Base-by-base conservation (phyloP, 35 echinoderm and acorn worm species). In the Patiria miniata region DNA sequence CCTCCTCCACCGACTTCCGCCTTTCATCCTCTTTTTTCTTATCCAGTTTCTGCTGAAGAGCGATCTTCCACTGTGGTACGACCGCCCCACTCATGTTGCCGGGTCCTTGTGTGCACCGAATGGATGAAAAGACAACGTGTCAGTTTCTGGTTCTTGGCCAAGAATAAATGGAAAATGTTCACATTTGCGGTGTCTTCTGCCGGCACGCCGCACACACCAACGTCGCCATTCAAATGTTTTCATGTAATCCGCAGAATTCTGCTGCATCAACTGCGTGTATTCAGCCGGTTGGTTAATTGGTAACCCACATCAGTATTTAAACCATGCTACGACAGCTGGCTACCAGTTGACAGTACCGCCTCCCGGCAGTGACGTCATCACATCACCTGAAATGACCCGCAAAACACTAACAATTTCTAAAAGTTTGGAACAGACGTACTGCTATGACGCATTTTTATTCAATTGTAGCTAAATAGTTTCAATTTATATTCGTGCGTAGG, bases 11-110 rank as follows among this genome's bases (percentile, higher is more conserved):
- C 21, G 76, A 40, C 58, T 91, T 89, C 68, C 83, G 85, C 73
- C 83, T 77, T 53, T 93, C 87, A 18, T 94, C 88, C 37, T 83
- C 81, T 39, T 89, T 81, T 73, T 89, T 94, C 51, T 91, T 57
- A 16, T 87, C 86, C 60, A 69, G 87, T 17, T 86, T 93, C 59
- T 93, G 86, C 55, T 89, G 93, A 51, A 99, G 73, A 38, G 80
- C 80, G 40, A 85, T 55, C 77, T 95, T 99, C 96, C 96, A 99
- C 38, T 39, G 36, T 52, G 96, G 96, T 42, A 92, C 68, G 51
- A 85, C 51, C 69, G 78, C 87, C 29, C 37, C 57, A 53, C 51
- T 61, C 29, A 51, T 60, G 36, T 83, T 52, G 78, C 28, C 86
- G n/a, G 42, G 80, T 60, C 60, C 36, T 83, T 40, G 79, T 77